Conservation (phyloP, 1,140 invertebrate species). For the Adelges cooleyi region DNA sequence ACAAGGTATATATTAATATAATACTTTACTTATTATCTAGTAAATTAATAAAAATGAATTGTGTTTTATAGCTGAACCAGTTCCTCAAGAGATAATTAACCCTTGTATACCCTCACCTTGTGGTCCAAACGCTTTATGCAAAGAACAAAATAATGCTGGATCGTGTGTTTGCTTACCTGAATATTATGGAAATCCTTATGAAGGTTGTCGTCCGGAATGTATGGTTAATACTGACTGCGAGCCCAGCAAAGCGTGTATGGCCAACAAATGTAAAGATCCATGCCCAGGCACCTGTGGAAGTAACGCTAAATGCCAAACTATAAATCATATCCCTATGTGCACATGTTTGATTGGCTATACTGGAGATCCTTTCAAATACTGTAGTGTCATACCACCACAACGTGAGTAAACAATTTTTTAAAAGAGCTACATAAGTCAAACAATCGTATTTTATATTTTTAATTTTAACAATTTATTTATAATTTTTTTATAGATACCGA, state of each 20-base stretch:
- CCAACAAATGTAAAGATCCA: constrained; percentile 67
- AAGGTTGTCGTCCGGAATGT: constrained; percentile 62
- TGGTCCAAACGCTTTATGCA: constrained; percentile 59
- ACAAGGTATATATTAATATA: constrained; percentile 31
- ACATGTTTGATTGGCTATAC: constrained; percentile 47
- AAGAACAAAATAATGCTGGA: constrained; percentile 51
- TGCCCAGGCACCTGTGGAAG: constrained; percentile 64
- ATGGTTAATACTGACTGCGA: constrained; percentile 62
- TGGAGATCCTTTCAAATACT: constrained; percentile 54
- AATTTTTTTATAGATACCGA: constrained; percentile 30
- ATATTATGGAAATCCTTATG: constrained; percentile 62
- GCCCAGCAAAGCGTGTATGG: constrained; percentile 55
- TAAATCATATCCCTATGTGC: constrained; percentile 53
- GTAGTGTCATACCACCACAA: constrained; percentile 39
- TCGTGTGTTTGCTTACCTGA: constrained; percentile 58
- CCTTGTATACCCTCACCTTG: constrained; percentile 62
- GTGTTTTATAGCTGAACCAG: constrained; percentile 32
- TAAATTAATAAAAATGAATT: constrained; percentile 30
- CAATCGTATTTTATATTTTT: background rate
- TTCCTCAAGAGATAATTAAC: constrained; percentile 42
- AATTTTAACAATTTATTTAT: background rate
- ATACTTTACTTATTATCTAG: constrained; percentile 21
- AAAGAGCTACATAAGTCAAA: background rate
- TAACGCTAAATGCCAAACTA: constrained; percentile 55
- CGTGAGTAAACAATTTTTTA: constrained; percentile 30